Evolutionary conservation across 2,113 vertebrate species (phyloP), one percentile per base, ranked within the genome.

Genomic region (Oncorhynchus gorbuscha): DNA sequence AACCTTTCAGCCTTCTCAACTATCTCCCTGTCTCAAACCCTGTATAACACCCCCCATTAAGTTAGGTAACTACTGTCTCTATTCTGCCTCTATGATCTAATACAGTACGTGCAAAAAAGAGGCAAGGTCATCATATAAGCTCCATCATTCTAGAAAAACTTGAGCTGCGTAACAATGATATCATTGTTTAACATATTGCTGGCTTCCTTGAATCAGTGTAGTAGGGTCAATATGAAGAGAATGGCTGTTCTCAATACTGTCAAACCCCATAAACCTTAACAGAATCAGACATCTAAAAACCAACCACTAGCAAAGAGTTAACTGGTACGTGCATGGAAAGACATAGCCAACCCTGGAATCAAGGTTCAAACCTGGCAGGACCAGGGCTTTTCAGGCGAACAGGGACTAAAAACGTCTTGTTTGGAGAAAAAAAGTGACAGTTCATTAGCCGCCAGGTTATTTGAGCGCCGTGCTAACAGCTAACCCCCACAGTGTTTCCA

Each of bases 401-500:
- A 12, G 48, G 18, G 70, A 62, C 72, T 72, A 64, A 69, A 72
- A 62, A 32, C 2, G 20, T 67, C 61, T 77, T 69, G 66, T 82
- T 48, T 71, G 22, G 16, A 7, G 12, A 18, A 55, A 76, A 67
- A 77, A 18, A 79, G 81, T 76, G 71, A 75, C 83, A 79, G 68
- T 77, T 84, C 79, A 72, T 81, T 81, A 73, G 80, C 76, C n/a
- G 78, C 72, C 30, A 70, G 68, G 66, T 51, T 80, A 77, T 68
- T 75, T 73, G 80, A 66, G 62, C 73, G 76, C 45, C 2, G 8
- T 58, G 75, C 68, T 35, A 55, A 73, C 39, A 13, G 80, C 51
- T 39, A 6, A 30, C 59, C 72, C 45, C 12, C 82, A 91, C 89
- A 91, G 85, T 88, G 79, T 69, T 32, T 71, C 77, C 85, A 84